Evolutionary conservation across 2,113 vertebrate genomes (phyloP), one percentile per base, ranked within the genome.

Genomic region (Hydropotes inermis): DNA sequence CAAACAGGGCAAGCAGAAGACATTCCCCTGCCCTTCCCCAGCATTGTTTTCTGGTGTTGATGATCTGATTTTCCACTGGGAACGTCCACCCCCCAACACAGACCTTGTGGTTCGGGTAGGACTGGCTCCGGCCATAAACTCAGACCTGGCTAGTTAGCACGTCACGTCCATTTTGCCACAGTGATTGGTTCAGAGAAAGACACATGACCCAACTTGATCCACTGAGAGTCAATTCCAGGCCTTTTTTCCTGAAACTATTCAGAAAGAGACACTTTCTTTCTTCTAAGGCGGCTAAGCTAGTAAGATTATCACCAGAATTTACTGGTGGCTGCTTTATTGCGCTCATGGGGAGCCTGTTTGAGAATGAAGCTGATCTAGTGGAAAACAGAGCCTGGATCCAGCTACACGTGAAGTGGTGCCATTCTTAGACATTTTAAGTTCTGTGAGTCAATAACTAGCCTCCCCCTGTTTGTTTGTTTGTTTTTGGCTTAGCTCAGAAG

Each of bases 381-480:
- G 19, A 83, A 89, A 96, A 92, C 4, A 87, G 61, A 82, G 36
- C 33, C 74, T 61, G 45, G 45, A 87, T 13, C 21, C 92, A 91
- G 39, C 52, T 21, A 11, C 6, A 45, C 30, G 82, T 54, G 27
- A 88, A 79, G 19, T 25, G 27, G 17, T 54, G 6, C 95, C 78
- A 11, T 52, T 90, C 54, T 89, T 36, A 87, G 87, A 83, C n/a
- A 39, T 93, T 89, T 45, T 58, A 55, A 60, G 79, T 83, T 89
- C 64, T 33, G 39, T 52, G 50, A 79, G 50, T 27, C 79, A 83
- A 0, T n/a, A 87, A 74, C 19, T 30, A 19, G 61, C 28, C 25
- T 33, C 36, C 33, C 7, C 1, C 2, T 0, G 12, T 7, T 36
- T 4, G 39, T 16, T 57, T 58, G 16, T 43, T 3, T 16, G 47